phyloP scores from a whole-genome alignment of 2,888 invertebrate species.

The Pollenia amentaria region DNA sequence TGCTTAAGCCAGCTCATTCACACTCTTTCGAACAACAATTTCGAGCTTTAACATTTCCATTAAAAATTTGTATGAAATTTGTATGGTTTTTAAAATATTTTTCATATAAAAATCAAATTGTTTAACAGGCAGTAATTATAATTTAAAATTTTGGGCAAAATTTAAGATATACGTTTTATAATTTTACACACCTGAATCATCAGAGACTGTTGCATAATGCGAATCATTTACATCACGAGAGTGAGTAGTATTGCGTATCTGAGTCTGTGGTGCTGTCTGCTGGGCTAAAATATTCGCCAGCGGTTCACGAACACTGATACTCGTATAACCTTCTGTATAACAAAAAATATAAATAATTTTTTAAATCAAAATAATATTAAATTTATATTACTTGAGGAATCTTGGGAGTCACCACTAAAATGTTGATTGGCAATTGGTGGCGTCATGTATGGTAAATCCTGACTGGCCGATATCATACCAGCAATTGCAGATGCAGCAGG shows the following conservation, averaged over 20 bases:
- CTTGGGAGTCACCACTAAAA: conserved; percentile 96
- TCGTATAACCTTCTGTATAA: conserved; percentile 93
- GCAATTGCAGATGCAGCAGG: conserved; percentile 95
- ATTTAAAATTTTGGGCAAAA: not conserved
- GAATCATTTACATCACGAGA: conserved; percentile 86
- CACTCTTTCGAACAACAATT: no score
- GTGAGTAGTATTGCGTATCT: conserved; percentile 83
- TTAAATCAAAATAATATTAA: no score
- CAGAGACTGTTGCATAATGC: conserved; percentile 96
- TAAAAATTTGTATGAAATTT: conserved; percentile 23
- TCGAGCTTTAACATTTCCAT: not conserved
- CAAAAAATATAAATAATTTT: not conserved
- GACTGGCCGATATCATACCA: conserved; percentile 93
- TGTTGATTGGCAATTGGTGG: conserved; percentile 90
- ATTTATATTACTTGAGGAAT: conserved; percentile 89
- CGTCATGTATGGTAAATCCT: conserved; percentile 95
- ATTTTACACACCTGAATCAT: conserved; percentile 90
- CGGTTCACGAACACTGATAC: conserved; percentile 95
- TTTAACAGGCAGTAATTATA: not conserved
- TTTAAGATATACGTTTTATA: no score
- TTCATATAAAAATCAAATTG: no score
- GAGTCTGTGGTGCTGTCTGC: conserved; percentile 85
- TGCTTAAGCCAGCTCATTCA: no score
- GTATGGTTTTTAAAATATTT: no score
- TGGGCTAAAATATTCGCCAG: conserved; percentile 91